Evolutionary conservation across 2,888 invertebrate species (phyloP).

Genomic region (Apodemia duryi): DNA sequence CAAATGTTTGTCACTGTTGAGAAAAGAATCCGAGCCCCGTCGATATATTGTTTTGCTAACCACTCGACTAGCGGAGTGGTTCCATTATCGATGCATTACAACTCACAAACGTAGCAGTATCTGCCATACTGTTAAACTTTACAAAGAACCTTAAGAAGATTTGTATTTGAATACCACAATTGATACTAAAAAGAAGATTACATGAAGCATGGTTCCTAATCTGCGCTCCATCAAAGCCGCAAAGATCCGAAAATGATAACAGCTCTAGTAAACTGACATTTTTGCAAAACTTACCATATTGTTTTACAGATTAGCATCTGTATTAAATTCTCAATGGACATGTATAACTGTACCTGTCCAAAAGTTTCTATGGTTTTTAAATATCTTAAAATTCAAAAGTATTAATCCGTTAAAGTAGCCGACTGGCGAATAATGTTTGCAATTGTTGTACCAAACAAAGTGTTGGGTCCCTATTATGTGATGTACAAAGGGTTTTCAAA

Average conservation of each 20-base stretch:
- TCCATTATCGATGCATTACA: neutral
- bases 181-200: conserved; percentile 10
- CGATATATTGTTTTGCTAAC: too few species aligned
- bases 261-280: conserved; percentile 39
- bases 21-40: too few species aligned
- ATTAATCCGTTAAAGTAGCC: conserved; percentile 75
- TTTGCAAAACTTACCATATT: conserved; percentile 62
- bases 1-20: too few species aligned
- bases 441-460: conserved; percentile 61
- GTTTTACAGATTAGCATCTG: conserved; percentile 74
- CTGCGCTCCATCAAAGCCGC: conserved; percentile 39
- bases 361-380: conserved; percentile 50
- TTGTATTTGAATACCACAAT: conserved; percentile 7
- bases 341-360: conserved; percentile 58
- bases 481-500: conserved; percentile 50
- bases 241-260: conserved; percentile 38
- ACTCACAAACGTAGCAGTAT: conserved; percentile 1
- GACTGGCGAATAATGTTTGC: conserved; percentile 53
- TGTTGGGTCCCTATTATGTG: conserved; percentile 50
- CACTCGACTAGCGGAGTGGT: too few species aligned
- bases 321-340: conserved; percentile 32
- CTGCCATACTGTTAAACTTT: neutral
- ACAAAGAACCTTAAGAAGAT: neutral
- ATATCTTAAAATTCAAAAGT: conserved; percentile 48
- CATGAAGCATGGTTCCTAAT: conserved; percentile 21